Conservation (phyloP, 2,797 vertebrate species). For the Danio aesculapii region DNA sequence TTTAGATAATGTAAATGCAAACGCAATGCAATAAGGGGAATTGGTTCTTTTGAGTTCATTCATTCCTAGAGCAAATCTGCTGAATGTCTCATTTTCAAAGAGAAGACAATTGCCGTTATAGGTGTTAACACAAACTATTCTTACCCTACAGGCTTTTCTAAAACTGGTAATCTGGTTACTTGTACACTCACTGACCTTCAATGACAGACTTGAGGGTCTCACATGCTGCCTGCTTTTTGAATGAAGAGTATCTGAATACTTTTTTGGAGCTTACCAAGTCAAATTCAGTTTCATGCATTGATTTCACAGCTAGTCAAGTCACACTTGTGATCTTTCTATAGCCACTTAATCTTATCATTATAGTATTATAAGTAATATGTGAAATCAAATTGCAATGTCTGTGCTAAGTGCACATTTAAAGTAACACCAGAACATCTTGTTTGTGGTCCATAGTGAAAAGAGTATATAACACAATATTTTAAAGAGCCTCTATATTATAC, state of each 20-base stretch:
- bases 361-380: not conserved
- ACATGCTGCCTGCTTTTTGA: constrained; percentile 19
- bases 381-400: not conserved
- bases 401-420: not conserved
- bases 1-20: not conserved
- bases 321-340: constrained; percentile 2
- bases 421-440: not conserved
- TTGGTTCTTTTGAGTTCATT: not conserved
- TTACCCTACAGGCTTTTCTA: not conserved
- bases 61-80: not conserved
- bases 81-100: too few species aligned
- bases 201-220: not conserved
- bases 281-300: constrained; percentile 1
- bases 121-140: not conserved
- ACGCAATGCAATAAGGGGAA: not conserved
- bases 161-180: not conserved
- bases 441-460: too few species aligned
- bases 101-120: too few species aligned
- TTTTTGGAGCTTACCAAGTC: constrained; percentile 16
- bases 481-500: too few species aligned
- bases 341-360: not conserved
- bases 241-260: constrained; percentile 6
- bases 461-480: too few species aligned
- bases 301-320: constrained; percentile 3
- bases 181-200: constrained; percentile 2